Evolutionary conservation across 2,113 vertebrate species (phyloP).

Genomic region (Excalfactoria chinensis): DNA sequence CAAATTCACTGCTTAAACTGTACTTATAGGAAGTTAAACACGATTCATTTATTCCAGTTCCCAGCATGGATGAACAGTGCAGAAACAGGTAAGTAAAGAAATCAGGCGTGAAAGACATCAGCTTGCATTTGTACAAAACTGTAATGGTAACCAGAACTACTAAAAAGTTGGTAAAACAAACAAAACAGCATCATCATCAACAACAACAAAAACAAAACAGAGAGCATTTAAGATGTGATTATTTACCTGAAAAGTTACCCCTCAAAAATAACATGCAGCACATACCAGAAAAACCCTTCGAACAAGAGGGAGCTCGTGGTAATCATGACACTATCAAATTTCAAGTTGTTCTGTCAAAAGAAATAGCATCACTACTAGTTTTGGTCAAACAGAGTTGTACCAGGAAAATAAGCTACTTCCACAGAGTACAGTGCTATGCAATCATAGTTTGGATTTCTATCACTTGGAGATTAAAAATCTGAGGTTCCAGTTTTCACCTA

Average conservation of each 20-base stretch:
- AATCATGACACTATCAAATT: neutral
- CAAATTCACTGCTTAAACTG: neutral
- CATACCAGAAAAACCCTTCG: neutral
- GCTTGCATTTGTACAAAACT: neutral
- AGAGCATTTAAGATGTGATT: neutral
- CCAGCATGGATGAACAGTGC: neutral
- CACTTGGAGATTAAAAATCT: neutral
- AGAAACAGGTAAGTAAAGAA: neutral
- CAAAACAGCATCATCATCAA: neutral
- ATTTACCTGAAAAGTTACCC: neutral
- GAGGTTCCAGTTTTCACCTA: neutral
- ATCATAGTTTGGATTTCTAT: neutral
- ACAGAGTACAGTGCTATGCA: neutral
- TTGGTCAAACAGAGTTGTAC: neutral
- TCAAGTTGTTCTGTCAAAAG: neutral
- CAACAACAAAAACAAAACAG: neutral
- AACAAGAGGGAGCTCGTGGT: neutral
- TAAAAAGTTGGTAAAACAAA: neutral
- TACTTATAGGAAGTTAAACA: slow-evolving; percentile 13
- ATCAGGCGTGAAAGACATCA: slow-evolving; percentile 16
- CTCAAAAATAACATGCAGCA: neutral
- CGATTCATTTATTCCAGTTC: neutral
- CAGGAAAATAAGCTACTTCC: neutral
- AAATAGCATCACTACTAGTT: neutral
- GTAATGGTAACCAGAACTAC: neutral